Evolutionary conservation across 1,140 invertebrate genomes (phyloP).

Genomic region (Chironomus striatipennis): DNA sequence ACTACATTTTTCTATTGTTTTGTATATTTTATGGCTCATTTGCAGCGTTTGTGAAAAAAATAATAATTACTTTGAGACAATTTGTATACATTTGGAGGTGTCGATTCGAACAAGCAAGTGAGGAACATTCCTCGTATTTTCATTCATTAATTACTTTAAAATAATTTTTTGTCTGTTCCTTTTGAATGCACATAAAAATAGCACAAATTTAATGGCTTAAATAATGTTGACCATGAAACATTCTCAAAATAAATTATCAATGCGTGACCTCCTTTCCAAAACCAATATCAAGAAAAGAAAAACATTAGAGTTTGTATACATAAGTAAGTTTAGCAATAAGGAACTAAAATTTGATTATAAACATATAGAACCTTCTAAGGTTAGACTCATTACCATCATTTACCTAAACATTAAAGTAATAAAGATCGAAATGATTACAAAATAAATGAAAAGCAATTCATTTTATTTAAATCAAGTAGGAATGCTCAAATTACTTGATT

Average conservation of each 20-base stretch:
- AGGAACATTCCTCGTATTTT: no score
- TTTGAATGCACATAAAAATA: not conserved
- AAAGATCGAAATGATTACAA: no score
- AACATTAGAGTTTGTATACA: no score
- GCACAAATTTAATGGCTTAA: not conserved
- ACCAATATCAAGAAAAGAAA: no score
- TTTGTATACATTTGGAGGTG: not conserved
- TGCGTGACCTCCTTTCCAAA: not conserved
- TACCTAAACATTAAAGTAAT: no score
- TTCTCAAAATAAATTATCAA: not conserved
- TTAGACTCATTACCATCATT: not conserved
- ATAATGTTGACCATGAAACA: constrained; percentile 13
- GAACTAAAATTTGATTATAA: not conserved
- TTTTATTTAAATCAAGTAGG: no score
- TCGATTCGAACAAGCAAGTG: no score
- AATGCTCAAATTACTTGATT: no score
- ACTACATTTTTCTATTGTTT: not conserved
- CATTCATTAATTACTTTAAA: no score
- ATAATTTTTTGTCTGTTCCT: not conserved
- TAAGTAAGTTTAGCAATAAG: not conserved
- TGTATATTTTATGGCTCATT: not conserved
- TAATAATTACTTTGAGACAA: not conserved
- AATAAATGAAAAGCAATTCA: no score
- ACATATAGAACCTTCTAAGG: not conserved
- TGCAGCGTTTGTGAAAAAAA: not conserved